Evolutionary conservation across 2,888 invertebrate genomes (phyloP).

Genomic region (Troides oblongomaculatus): DNA sequence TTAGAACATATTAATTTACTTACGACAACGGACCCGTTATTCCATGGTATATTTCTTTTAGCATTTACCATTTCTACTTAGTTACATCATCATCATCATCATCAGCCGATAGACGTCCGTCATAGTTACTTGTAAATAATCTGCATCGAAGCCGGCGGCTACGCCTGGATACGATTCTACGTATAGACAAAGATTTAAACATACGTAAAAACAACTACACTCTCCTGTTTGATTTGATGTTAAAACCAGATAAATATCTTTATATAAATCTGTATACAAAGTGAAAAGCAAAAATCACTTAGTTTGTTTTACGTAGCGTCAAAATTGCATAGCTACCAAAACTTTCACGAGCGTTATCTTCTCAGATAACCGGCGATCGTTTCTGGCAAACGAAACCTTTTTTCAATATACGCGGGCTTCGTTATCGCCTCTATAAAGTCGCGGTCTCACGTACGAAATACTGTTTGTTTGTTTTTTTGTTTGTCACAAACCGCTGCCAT

Average conservation of each 20-base stretch:
- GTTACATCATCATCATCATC: too few relatives aligned
- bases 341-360: constrained; percentile 17
- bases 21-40: too few relatives aligned
- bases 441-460: constrained; percentile 32
- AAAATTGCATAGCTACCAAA: constrained; percentile 20
- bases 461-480: constrained; percentile 12
- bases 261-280: not conserved
- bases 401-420: constrained; percentile 41
- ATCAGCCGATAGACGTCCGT: too few relatives aligned
- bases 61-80: too few relatives aligned
- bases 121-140: too few relatives aligned
- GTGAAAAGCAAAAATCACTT: not conserved
- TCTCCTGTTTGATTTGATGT: not conserved
- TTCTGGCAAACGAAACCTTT: constrained; percentile 26
- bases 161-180: too few relatives aligned
- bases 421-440: constrained; percentile 63
- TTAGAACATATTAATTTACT: too few relatives aligned
- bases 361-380: constrained; percentile 26
- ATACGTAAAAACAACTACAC: too few relatives aligned
- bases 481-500: constrained; percentile 15
- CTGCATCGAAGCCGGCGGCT: too few relatives aligned
- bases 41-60: too few relatives aligned
- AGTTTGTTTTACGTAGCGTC: constrained; percentile 15
- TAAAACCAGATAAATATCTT: not conserved
- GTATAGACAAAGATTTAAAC: too few relatives aligned